phyloP scores from a whole-genome alignment of 2,113 vertebrate genomes.

The Heteronetta atricapilla region DNA sequence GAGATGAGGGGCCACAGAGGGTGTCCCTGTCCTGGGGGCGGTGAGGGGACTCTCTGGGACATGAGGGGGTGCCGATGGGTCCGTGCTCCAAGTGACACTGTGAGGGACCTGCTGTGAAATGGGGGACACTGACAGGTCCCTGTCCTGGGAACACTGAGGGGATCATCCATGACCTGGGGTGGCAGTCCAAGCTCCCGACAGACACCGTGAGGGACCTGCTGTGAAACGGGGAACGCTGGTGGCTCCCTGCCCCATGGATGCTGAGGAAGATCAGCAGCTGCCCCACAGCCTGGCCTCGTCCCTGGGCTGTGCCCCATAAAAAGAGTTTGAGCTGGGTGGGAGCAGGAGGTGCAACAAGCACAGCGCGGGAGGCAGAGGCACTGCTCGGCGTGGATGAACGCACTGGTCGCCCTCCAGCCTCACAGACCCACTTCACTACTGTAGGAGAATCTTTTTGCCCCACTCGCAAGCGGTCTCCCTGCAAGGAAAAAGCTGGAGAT shows the following conservation, averaged over 20 bases:
- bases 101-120: not conserved
- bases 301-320: not conserved
- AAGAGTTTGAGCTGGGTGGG: not conserved
- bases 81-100: too few relatives aligned
- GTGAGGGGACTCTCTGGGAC: too few relatives aligned
- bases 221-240: not conserved
- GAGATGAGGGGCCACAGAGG: not conserved
- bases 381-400: rapidly evolving
- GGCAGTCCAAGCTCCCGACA: too few relatives aligned
- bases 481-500: not conserved
- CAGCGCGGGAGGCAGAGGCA: not conserved
- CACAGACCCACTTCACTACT: rapidly evolving
- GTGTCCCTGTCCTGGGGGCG: too few relatives aligned
- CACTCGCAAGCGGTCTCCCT: rapidly evolving
- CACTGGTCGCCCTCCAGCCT: not conserved
- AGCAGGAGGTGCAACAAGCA: not conserved
- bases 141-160: not conserved
- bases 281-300: not conserved
- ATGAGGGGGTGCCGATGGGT: not conserved
- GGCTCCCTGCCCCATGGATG: not conserved
- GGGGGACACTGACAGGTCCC: not conserved
- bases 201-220: not conserved
- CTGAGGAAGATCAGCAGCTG: not conserved
- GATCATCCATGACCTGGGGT: not conserved
- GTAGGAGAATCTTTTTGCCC: not conserved